Evolutionary conservation across 92 coral and sea anemone genomes (phyloP), one percentile per base, ranked within the genome.

Genomic region (Scolanthus callimorphus): DNA sequence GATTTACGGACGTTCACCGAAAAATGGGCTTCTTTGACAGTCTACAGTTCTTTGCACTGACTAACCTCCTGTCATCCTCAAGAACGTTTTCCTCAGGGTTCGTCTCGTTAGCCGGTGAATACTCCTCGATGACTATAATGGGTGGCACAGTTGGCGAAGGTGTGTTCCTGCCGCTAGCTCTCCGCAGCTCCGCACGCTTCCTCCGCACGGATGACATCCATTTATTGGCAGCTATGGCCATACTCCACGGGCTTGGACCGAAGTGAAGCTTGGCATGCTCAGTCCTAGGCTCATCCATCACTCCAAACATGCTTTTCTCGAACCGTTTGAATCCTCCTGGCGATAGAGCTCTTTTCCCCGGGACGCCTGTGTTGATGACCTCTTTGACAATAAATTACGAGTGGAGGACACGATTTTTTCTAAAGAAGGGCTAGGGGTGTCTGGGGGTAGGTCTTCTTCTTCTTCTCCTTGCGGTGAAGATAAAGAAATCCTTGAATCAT

Each of bases 71-170:
- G n/a, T n/a, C n/a, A n/a, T n/a, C n/a, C n/a, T n/a, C n/a, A n/a
- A n/a, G n/a, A n/a, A n/a, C n/a, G n/a, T n/a, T n/a, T n/a, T 34
- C 41, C 8, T 29, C 74, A 3, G 24, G 60, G 28, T 29, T 30
- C 11, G 17, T 15, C 21, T 13, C 59, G 13, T 39, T 48, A 13
- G 28, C 62, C 0, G 77, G 83, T 31, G 74, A 64, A 69, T 81
- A 92, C 39, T 92, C 97, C 59, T 88, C 96, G 24, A 92, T 84
- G 19, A 92, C 97, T 3, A 92, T 92, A 10, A 92, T 66, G 0
- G 98, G 98, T 20, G 89, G 77, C n/a, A 75, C 86, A 6, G 79
- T 81, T 20, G 78, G 73, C 3, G 78, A 17, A 6, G 58, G 64
- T 22, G 68, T 51, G 17, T 22, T 25, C 34, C 24, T 37, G 34